Conservation (phyloP, 2,113 vertebrate genomes). For the Poecilia latipinna region DNA sequence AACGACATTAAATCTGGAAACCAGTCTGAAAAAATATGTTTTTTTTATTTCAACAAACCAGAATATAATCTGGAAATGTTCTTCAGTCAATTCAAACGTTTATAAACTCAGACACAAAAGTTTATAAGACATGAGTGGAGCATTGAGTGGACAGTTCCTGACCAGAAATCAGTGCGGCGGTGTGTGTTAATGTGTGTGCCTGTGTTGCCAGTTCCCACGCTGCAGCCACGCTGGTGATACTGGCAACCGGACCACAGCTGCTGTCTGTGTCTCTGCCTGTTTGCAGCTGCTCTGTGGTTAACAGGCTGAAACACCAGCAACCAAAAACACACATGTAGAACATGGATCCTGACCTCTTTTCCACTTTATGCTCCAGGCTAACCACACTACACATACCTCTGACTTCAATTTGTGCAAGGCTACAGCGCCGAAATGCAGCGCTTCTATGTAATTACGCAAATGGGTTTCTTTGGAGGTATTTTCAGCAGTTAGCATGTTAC, state of each 20-base stretch:
- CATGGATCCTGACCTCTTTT: conserved; percentile 13
- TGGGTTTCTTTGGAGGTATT: neutral
- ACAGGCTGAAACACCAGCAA: conserved; percentile 36
- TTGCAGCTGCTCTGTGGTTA: conserved; percentile 49
- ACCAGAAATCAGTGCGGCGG: conserved; percentile 7
- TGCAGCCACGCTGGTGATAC: conserved; percentile 63
- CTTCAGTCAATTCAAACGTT: too few species aligned
- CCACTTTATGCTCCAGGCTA: conserved; percentile 5
- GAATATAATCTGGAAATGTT: too few species aligned
- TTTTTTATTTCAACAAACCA: too few species aligned
- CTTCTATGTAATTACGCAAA: neutral
- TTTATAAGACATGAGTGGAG: conserved; percentile 36
- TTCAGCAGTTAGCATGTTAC: neutral
- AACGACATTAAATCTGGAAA: neutral
- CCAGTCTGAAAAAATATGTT: neutral
- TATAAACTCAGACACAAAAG: neutral
- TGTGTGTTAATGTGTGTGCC: conserved; percentile 14
- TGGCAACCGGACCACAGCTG: conserved; percentile 74
- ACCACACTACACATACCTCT: conserved; percentile 17
- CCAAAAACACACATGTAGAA: conserved; percentile 38
- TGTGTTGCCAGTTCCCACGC: conserved; percentile 69
- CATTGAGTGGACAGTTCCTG: conserved; percentile 22
- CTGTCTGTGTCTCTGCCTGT: conserved; percentile 44
- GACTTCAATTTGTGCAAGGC: conserved; percentile 31
- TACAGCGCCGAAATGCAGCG: conserved; percentile 22